These are phyloP conservation scores for Nymphalis c-album DNA, from an alignment of 2,888 invertebrate genomes.

Conservation along the genomic window DNA sequence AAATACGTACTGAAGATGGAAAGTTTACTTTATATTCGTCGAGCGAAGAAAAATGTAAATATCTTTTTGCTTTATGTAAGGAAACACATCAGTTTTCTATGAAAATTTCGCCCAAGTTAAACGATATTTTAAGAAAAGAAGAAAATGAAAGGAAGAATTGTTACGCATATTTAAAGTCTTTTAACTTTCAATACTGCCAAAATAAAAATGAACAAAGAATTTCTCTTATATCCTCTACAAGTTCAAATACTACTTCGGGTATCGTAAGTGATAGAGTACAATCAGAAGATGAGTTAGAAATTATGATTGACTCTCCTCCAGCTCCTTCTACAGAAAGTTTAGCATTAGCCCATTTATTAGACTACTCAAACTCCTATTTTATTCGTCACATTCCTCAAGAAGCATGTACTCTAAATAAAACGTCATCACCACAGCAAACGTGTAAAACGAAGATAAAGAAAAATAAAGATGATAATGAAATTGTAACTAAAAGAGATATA, in stretches of 20 bases:
- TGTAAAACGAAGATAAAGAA: constrained; percentile 59
- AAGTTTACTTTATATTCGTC: constrained; percentile 94
- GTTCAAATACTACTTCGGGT: constrained; percentile 98
- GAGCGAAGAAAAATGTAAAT: constrained; percentile 96
- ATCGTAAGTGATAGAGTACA: constrained; percentile 97
- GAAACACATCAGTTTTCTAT: constrained; percentile 98
- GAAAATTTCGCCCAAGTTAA: constrained; percentile 92
- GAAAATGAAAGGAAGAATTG: constrained; percentile 88
- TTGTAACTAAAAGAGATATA: constrained; percentile 50
- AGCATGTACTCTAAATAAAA: constrained; percentile 57
- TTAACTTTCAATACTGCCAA: constrained; percentile 82
- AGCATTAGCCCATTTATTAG: constrained; percentile 88
- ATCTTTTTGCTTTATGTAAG: constrained; percentile 91
- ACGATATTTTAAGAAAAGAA: constrained; percentile 90
- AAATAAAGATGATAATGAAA: constrained; percentile 60
- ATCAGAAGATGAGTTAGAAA: constrained; percentile 96
- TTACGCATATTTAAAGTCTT: constrained; percentile 86
- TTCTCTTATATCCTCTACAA: constrained; percentile 95
- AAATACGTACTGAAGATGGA: constrained; percentile 94
- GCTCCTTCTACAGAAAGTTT: constrained; percentile 93
- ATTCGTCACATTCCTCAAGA: constrained; percentile 62
- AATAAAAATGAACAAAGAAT: constrained; percentile 90
- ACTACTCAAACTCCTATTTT: constrained; percentile 79
- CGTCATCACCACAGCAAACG: constrained; percentile 68
- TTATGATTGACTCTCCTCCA: constrained; percentile 90